Evolutionary conservation across 2,797 vertebrate genomes (phyloP).

Genomic region (Carcharodon carcharias): DNA sequence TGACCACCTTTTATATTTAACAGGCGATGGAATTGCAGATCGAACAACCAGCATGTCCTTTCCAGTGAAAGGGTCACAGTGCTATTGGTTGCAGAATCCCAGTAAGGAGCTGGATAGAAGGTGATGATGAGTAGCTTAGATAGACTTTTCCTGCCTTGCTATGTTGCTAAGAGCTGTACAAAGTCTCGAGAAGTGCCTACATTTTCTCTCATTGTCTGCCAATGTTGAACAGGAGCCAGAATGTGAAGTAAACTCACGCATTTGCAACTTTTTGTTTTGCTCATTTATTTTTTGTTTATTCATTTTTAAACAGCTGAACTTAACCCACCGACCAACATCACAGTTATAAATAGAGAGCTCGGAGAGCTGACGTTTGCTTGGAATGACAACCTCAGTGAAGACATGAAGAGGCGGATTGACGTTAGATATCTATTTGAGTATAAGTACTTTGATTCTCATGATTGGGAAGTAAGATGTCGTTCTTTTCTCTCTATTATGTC

Average conservation of each 20-base stretch:
- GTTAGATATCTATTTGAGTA: not conserved
- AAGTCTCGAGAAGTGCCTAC: not conserved
- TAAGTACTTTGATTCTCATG: not conserved
- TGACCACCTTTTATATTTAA: not conserved
- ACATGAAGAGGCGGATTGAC: accelerated
- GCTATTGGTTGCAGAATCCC: not conserved
- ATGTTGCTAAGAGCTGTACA: not conserved
- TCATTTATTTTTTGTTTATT: not conserved
- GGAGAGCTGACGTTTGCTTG: not conserved
- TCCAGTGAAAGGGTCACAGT: not conserved
- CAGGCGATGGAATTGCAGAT: not conserved
- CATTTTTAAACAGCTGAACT: not conserved
- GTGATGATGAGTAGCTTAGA: not conserved
- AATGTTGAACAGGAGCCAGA: not conserved
- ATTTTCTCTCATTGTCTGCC: not conserved
- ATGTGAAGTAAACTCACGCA: not conserved
- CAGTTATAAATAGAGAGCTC: not conserved
- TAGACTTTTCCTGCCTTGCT: not conserved
- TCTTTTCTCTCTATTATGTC: not conserved
- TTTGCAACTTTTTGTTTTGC: not conserved
- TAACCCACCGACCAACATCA: not conserved
- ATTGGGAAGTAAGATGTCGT: not conserved
- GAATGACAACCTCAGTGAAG: not conserved
- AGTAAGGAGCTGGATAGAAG: not conserved
- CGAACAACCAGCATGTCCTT: not conserved